Evolutionary conservation across 2,888 invertebrate species (phyloP).

Genomic region (Candidula unifasciata): DNA sequence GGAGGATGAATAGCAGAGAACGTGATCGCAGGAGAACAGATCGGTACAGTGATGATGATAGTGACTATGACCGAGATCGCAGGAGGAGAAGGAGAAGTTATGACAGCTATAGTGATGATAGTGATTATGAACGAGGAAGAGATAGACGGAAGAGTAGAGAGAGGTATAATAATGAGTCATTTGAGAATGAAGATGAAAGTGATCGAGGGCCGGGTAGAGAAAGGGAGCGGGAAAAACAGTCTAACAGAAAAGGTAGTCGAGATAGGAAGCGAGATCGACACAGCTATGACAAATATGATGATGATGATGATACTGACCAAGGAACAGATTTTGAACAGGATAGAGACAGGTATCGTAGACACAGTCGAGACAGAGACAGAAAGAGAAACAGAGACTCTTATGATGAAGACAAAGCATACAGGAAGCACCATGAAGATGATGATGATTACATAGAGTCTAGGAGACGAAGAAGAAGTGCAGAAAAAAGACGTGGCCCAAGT

Average conservation of each 20-base stretch:
- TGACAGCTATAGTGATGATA: slow-evolving; percentile 46
- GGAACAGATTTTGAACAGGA: not conserved
- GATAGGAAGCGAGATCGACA: slow-evolving; percentile 6
- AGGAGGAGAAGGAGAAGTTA: slow-evolving; percentile 35
- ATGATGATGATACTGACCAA: not conserved
- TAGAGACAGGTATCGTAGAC: not conserved
- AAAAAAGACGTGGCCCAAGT: slow-evolving; percentile 9
- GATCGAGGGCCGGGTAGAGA: slow-evolving; percentile 1
- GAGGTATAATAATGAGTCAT: not conserved
- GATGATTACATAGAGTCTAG: not conserved
- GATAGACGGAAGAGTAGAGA: slow-evolving; percentile 32
- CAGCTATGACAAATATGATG: not conserved
- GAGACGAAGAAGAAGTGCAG: not conserved
- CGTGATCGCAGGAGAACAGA: slow-evolving; percentile 26
- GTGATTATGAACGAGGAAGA: slow-evolving; percentile 41
- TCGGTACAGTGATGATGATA: slow-evolving; percentile 34
- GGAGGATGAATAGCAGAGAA: slow-evolving; percentile 16
- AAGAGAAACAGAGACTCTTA: slow-evolving; percentile 9
- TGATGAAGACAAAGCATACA: slow-evolving; percentile 17
- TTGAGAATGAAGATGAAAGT: not conserved
- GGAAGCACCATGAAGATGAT: slow-evolving; percentile 12
- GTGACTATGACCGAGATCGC: slow-evolving; percentile 34
- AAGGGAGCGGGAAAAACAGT: not conserved
- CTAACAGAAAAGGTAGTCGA: not conserved
- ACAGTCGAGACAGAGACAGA: slow-evolving; percentile 10